Percentiles rank a stretch among this genome's conserved stretches.
Conservation (phyloP, 1,140 invertebrate species). For the Eumeta japonica region DNA sequence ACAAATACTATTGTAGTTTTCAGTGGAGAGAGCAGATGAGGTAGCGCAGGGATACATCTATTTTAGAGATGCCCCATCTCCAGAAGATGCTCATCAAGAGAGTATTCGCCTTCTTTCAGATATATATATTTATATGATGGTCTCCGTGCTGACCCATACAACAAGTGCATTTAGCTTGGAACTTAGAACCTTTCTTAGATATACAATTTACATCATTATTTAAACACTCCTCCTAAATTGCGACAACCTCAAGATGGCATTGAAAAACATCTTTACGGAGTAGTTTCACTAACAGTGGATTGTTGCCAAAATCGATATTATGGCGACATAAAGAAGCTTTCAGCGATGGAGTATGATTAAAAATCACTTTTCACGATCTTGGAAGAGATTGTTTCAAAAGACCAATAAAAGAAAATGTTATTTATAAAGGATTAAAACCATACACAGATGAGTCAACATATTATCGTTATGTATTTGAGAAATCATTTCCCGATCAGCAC, state of each 20-base stretch:
- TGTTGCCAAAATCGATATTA: slow-evolving; percentile 81
- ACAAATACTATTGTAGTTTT: slow-evolving; percentile 66
- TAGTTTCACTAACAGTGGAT: slow-evolving; percentile 68
- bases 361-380: slow-evolving; percentile 77
- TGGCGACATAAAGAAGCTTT: slow-evolving; percentile 93
- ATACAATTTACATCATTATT: slow-evolving; percentile 78
- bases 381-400: slow-evolving; percentile 70
- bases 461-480: slow-evolving; percentile 74
- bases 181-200: slow-evolving; percentile 84
- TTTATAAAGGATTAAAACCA: slow-evolving; percentile 61
- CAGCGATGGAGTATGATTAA: slow-evolving; percentile 81
- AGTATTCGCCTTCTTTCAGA: slow-evolving; percentile 66
- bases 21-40: slow-evolving; percentile 91
- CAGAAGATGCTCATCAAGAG: slow-evolving; percentile 72
- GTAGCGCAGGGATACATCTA: slow-evolving; percentile 88
- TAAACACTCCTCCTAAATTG: slow-evolving; percentile 66
- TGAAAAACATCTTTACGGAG: slow-evolving; percentile 81
- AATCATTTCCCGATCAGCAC: slow-evolving; percentile 63
- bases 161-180: slow-evolving; percentile 81
- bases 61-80: slow-evolving; percentile 79
- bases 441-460: slow-evolving; percentile 82
- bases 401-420: slow-evolving; percentile 64
- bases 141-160: slow-evolving; percentile 83
- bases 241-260: slow-evolving; percentile 75
- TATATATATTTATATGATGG: slow-evolving; percentile 78